These are phyloP conservation scores for Chaetops frenatus DNA, from an alignment of 2,113 vertebrate genomes.

Conservation along the genomic window DNA sequence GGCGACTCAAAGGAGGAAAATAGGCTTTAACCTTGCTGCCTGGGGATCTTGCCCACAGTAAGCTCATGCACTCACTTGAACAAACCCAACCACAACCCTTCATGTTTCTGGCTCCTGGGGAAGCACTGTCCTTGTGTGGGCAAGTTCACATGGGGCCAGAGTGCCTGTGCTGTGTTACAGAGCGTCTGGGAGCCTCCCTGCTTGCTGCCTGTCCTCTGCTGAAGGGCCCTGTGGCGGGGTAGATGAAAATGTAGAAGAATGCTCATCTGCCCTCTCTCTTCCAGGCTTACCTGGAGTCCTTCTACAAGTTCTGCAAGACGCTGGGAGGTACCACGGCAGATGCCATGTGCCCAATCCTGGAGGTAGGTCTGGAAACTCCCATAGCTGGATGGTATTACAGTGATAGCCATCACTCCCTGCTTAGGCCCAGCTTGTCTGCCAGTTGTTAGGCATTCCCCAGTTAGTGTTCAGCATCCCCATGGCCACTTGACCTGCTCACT, in stretches of 20 bases:
- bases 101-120: background rate
- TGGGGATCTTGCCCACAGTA: background rate
- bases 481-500: background rate
- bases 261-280: background rate
- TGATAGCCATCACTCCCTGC: background rate
- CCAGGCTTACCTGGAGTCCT: slow-evolving; percentile 94
- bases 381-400: background rate
- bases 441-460: background rate
- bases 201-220: background rate
- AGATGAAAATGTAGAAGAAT: background rate
- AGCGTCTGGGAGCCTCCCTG: background rate
- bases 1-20: background rate
- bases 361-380: slow-evolving; percentile 73
- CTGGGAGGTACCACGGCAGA: slow-evolving; percentile 94
- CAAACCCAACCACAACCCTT: background rate
- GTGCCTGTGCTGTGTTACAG: background rate
- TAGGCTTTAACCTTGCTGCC: background rate
- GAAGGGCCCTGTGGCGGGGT: background rate
- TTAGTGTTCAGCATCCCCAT: background rate
- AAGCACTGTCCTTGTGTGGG: background rate
- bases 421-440: background rate
- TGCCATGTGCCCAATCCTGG: slow-evolving; percentile 96
- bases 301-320: slow-evolving; percentile 94
- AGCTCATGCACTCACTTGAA: background rate
- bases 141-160: background rate